Percentiles rank a stretch among this genome's conserved stretches.
Evolutionary conservation across 2,113 vertebrate genomes (phyloP).

Genomic region (Rafetus swinhoei): DNA sequence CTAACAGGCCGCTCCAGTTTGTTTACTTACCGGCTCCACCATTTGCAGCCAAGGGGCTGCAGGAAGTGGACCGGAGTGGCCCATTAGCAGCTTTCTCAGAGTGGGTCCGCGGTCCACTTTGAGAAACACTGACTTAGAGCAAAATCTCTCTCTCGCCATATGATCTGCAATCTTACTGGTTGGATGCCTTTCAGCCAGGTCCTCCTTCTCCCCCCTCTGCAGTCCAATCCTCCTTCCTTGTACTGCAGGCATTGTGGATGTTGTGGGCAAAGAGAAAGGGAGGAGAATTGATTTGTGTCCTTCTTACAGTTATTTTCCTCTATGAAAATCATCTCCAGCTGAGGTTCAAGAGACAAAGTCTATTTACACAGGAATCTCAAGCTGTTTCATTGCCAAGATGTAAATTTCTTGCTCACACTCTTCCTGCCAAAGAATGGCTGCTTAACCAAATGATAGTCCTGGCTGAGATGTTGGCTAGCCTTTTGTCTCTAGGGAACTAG

Average conservation of each 20-base stretch:
- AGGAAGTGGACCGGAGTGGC: too few species aligned
- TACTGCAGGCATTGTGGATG: not conserved
- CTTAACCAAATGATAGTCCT: not conserved
- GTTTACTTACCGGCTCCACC: too few species aligned
- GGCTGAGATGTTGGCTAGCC: not conserved
- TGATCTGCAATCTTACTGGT: not conserved
- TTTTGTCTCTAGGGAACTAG: not conserved
- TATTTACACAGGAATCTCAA: not conserved
- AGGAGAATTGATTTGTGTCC: not conserved
- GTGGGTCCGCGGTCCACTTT: too few species aligned
- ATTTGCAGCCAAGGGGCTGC: too few species aligned
- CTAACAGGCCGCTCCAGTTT: too few species aligned
- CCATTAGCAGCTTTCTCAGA: too few species aligned
- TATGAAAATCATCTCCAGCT: not conserved
- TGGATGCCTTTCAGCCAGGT: not conserved
- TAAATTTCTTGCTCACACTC: not conserved
- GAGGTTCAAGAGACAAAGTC: not conserved
- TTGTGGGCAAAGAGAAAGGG: not conserved
- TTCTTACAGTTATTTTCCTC: not conserved
- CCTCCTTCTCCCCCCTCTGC: not conserved
- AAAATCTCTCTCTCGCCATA: not conserved
- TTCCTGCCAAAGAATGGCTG: not conserved
- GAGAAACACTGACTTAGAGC: not conserved
- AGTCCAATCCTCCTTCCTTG: not conserved
- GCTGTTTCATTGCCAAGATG: not conserved